Percentiles rank a stretch among this genome's conserved stretches.
Evolutionary conservation across 2,797 vertebrate genomes (phyloP).

Genomic region (Coregonus sp.): DNA sequence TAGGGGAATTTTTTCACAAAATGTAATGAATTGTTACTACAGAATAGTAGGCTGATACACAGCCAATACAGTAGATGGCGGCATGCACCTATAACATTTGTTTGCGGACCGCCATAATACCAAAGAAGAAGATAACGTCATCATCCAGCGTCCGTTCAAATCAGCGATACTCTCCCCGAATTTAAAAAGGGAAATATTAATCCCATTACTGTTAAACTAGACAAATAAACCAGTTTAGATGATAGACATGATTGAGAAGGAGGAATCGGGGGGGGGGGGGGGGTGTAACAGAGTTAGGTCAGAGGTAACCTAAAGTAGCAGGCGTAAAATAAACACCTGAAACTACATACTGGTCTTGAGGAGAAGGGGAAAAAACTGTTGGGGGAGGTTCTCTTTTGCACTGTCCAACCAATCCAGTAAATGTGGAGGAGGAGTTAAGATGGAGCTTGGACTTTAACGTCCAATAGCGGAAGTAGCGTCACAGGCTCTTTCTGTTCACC

Average conservation of each 20-base stretch:
- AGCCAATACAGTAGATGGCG: too few species aligned
- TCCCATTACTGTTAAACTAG: not conserved
- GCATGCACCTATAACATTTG: not conserved
- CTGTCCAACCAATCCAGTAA: too few species aligned
- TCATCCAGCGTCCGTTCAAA: constrained; percentile 65
- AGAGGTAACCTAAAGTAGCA: constrained; percentile 32
- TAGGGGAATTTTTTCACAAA: too few species aligned
- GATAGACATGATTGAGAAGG: constrained; percentile 85
- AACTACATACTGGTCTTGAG: too few species aligned
- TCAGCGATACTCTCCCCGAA: constrained; percentile 45
- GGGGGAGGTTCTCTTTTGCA: too few species aligned
- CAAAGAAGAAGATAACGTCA: constrained; percentile 55
- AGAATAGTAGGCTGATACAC: too few species aligned
- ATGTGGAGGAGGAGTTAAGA: too few species aligned
- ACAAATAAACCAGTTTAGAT: constrained; percentile 26
- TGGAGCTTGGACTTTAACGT: too few species aligned
- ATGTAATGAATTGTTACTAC: too few species aligned
- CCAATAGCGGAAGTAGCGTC: constrained; percentile 61
- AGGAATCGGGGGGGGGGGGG: constrained; percentile 72
- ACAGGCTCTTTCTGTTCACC: too few species aligned
- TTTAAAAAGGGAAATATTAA: constrained; percentile 49
- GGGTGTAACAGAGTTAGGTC: constrained; percentile 79
- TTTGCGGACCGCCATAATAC: not conserved
- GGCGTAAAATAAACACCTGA: too few species aligned
- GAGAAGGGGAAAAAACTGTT: too few species aligned